Evolutionary conservation across 2,113 vertebrate species (phyloP), one percentile per base, ranked within the genome.

Genomic region (Dolichotis patagonum): DNA sequence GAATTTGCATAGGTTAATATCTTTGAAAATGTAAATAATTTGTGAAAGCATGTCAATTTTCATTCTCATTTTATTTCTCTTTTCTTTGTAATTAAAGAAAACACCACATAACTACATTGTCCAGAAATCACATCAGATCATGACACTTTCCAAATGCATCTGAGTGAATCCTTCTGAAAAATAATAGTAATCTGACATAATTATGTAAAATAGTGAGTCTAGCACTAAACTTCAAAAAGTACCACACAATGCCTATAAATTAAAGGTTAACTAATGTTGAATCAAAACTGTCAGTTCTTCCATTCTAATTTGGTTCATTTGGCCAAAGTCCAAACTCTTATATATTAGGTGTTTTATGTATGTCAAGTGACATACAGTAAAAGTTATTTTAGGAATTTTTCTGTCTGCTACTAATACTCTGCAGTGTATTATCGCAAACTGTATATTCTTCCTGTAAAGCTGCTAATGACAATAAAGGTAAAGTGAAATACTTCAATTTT

Each of bases 281-380:
- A 92, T 91, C 56, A 82, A 81, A 92, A 88, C 4, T 19, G 1
- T 38, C 32, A 92, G 28, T 90, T 43, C 7, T 84, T 52, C 7
- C 54, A 63, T 69, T 84, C 32, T 92, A 71, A 38, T 84, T 95
- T 92, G 82, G 85, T 71, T 82, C 88, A n/a, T 81, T 67, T 91
- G 52, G 56, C 32, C 6, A n/a, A 54, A 46, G 0, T 11, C 24
- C 86, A 93, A 63, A 85, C 1, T 8, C n/a, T 71, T 71, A 32
- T 24, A 62, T 24, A 19, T 67, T 67, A 93, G 3, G 26, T 85
- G 30, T 83, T 82, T 77, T 26, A 28, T 43, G 69, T 88, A 22
- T 2, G 28, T 83, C 3, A 38, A 86, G 12, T 75, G 49, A 49
- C 7, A 17, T 35, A 63, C 4, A 46, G 16, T 43, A 67, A 88